A percentile compares a stretch with the other conserved stretches of the same genome.
These are phyloP conservation scores for Austrolebias charrua DNA, from an alignment of 2,797 vertebrate genomes.

Conservation along the genomic window DNA sequence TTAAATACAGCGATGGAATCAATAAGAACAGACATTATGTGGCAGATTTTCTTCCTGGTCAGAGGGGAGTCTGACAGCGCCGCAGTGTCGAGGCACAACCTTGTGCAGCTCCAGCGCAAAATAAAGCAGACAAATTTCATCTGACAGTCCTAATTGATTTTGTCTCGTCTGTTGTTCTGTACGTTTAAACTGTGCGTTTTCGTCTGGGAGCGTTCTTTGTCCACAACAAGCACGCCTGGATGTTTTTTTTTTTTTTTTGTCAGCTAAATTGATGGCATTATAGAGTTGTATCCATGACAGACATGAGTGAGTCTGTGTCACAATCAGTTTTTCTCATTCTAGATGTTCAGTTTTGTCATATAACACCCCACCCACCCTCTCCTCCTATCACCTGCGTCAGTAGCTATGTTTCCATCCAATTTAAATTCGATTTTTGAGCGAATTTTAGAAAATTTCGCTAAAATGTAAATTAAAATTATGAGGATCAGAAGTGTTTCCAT, in stretches of 20 bases:
- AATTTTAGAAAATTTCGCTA: too few species aligned
- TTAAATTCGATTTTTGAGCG: too few species aligned
- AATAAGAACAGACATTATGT: slow-evolving; percentile 73
- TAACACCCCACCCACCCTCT: neutral
- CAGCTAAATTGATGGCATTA: slow-evolving; percentile 53
- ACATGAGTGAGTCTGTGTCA: slow-evolving; percentile 31
- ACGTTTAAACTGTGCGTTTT: slow-evolving; percentile 50
- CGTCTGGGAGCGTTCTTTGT: slow-evolving; percentile 37
- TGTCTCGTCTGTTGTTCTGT: slow-evolving; percentile 52
- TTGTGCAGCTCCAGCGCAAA: slow-evolving; percentile 55
- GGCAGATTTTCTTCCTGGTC: slow-evolving; percentile 65
- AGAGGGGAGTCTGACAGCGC: slow-evolving; percentile 55
- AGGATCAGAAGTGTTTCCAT: too few species aligned
- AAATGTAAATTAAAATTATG: too few species aligned
- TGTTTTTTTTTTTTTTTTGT: slow-evolving; percentile 47
- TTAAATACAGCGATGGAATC: slow-evolving; percentile 58
- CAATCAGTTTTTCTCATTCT: slow-evolving; percentile 33
- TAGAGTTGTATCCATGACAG: slow-evolving; percentile 40
- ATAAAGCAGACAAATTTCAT: slow-evolving; percentile 58
- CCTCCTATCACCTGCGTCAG: too few species aligned
- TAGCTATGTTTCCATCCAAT: too few species aligned
- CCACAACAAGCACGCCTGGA: slow-evolving; percentile 28
- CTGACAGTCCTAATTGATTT: slow-evolving; percentile 67
- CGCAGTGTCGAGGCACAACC: slow-evolving; percentile 49
- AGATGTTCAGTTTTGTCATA: slow-evolving; percentile 5